Evolutionary conservation across 1,140 invertebrate genomes (phyloP).

Genomic region (Cyclina sinensis): DNA sequence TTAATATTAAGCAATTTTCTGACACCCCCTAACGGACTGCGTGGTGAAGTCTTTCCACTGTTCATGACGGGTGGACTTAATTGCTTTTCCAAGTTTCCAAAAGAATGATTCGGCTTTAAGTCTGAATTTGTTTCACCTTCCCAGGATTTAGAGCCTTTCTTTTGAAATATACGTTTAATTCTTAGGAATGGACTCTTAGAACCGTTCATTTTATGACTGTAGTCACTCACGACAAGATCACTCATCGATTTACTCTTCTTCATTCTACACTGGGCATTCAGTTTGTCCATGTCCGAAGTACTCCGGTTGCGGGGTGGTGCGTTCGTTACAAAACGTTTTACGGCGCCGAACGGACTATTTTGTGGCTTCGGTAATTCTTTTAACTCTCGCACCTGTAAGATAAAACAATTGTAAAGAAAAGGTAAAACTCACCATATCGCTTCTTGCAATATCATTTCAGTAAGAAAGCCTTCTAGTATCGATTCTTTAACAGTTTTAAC

Average conservation of each 20-base stretch:
- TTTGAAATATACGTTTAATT: neutral
- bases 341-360: neutral
- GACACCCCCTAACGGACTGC: neutral
- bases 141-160: neutral
- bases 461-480: too few relatives aligned
- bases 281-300: neutral
- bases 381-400: neutral
- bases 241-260: conserved; percentile 1
- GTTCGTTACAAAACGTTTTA: neutral
- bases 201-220: neutral
- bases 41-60: neutral
- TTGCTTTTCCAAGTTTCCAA: neutral
- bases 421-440: too few relatives aligned
- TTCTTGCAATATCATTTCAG: too few relatives aligned
- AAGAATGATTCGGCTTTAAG: neutral
- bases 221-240: neutral
- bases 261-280: neutral
- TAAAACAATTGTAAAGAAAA: too few relatives aligned
- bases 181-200: neutral
- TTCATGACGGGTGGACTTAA: neutral
- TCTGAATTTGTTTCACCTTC: neutral
- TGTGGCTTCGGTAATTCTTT: neutral
- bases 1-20: conserved; percentile 9
- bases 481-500: too few relatives aligned
- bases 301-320: neutral